These are phyloP conservation scores for Drosophila triauraria DNA, from an alignment of 1,140 invertebrate species.

Conservation along the genomic window DNA sequence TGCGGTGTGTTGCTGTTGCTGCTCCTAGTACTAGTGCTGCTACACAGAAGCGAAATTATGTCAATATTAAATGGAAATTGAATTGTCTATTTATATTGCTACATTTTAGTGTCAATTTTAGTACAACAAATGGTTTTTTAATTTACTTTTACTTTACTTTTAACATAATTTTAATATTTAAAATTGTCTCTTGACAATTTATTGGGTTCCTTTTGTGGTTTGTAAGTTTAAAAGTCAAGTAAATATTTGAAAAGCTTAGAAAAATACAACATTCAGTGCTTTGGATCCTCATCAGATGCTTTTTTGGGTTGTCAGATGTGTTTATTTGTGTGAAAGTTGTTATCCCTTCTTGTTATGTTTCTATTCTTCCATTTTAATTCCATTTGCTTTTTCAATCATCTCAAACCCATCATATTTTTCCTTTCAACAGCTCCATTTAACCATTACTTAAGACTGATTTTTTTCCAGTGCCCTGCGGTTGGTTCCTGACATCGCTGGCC, in stretches of 20 bases:
- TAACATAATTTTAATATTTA: background rate
- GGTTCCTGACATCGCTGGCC: slow-evolving; percentile 30
- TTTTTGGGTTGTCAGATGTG: background rate
- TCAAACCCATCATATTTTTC: background rate
- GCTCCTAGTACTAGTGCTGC: slow-evolving; percentile 1
- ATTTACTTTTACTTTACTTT: too few relatives aligned
- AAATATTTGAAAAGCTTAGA: background rate
- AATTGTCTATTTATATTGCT: background rate
- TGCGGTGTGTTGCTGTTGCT: slow-evolving; percentile 12
- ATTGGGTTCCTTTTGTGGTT: background rate
- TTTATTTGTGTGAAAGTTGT: background rate
- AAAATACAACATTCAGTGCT: too few relatives aligned
- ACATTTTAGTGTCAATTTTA: background rate
- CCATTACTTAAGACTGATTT: background rate
- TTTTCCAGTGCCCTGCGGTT: slow-evolving; percentile 1
- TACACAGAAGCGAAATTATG: background rate
- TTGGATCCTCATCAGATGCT: background rate
- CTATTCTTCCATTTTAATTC: background rate
- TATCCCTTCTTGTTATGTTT: background rate
- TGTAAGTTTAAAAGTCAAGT: background rate
- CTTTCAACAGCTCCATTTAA: background rate
- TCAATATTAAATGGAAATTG: background rate
- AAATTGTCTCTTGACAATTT: too few relatives aligned
- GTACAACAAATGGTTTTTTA: background rate
- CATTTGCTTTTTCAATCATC: background rate